Evolutionary conservation across 1,140 invertebrate genomes (phyloP).

Genomic region (Drosophila tristis): DNA sequence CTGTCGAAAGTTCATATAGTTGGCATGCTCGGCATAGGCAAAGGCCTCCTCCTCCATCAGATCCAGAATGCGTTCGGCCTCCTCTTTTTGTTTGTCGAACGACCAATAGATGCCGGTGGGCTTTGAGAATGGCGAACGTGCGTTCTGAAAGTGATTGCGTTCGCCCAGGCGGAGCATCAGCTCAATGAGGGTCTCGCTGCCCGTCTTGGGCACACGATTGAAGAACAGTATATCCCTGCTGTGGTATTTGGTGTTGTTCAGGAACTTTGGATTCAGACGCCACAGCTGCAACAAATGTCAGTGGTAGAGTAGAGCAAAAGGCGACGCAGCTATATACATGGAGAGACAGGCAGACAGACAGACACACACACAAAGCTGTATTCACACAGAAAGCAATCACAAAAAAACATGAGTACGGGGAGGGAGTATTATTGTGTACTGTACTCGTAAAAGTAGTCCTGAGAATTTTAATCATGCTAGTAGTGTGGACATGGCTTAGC

Average conservation of each 20-base stretch:
- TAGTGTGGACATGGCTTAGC: slow-evolving; percentile 13
- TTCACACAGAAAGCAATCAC: slow-evolving; percentile 18
- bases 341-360: slow-evolving; percentile 35
- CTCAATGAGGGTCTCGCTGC: slow-evolving; percentile 93
- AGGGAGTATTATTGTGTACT: background rate
- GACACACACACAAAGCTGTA: slow-evolving; percentile 32
- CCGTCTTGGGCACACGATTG: slow-evolving; percentile 94
- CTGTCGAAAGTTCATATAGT: slow-evolving; percentile 86
- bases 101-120: slow-evolving; percentile 29
- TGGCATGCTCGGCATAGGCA: slow-evolving; percentile 57
- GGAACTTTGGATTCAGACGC: slow-evolving; percentile 48
- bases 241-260: slow-evolving; percentile 91
- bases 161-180: slow-evolving; percentile 89
- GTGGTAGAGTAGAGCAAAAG: slow-evolving; percentile 88
- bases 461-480: slow-evolving; percentile 19
- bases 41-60: slow-evolving; percentile 57
- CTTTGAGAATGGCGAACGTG: slow-evolving; percentile 28
- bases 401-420: background rate
- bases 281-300: slow-evolving; percentile 49
- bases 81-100: slow-evolving; percentile 33
- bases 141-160: slow-evolving; percentile 86
- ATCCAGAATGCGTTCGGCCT: slow-evolving; percentile 33
- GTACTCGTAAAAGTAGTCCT: slow-evolving; percentile 6
- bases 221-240: slow-evolving; percentile 91
- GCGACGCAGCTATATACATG: slow-evolving; percentile 8